Evolutionary conservation across 2,888 invertebrate species (phyloP).

Genomic region (Fissipunctia ypsillon): DNA sequence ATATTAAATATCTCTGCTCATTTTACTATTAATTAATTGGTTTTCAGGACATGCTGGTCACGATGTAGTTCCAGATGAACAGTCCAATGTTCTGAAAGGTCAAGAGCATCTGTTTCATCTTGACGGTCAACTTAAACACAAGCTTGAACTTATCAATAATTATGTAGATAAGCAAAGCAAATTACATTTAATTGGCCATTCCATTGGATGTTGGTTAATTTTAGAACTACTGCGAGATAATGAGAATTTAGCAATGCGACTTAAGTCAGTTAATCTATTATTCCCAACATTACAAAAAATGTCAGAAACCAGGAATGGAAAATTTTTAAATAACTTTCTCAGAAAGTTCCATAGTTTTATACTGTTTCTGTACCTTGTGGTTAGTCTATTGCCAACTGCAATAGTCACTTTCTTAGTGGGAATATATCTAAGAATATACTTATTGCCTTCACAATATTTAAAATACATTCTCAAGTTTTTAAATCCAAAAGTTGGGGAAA

Average conservation of each 20-base stretch:
- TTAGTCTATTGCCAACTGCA: conserved; percentile 88
- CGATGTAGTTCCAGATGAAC: conserved; percentile 84
- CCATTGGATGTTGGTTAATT: conserved; percentile 96
- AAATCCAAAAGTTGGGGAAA: conserved; percentile 91
- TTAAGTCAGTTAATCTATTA: conserved; percentile 93
- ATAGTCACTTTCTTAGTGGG: conserved; percentile 88
- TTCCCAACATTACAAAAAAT: conserved; percentile 97
- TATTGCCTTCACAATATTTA: conserved; percentile 87
- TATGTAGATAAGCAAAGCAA: conserved; percentile 93
- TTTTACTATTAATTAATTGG: conserved; percentile 24
- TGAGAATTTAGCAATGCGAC: conserved; percentile 87
- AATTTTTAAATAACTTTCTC: conserved; percentile 91
- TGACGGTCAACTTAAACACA: conserved; percentile 95
- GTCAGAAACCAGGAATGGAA: conserved; percentile 94
- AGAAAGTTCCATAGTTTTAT: conserved; percentile 78
- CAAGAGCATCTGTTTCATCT: conserved; percentile 93
- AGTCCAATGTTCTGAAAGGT: conserved; percentile 86
- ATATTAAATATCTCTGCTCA: neutral
- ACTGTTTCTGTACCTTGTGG: conserved; percentile 83
- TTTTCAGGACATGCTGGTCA: conserved; percentile 95
- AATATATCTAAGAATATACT: conserved; percentile 89
- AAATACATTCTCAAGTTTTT: conserved; percentile 90
- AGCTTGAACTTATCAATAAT: conserved; percentile 94
- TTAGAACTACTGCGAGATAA: conserved; percentile 93
- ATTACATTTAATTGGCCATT: conserved; percentile 96